These are phyloP conservation scores for Drosophila bocqueti DNA, from an alignment of 1,140 invertebrate genomes.

Conservation along the genomic window DNA sequence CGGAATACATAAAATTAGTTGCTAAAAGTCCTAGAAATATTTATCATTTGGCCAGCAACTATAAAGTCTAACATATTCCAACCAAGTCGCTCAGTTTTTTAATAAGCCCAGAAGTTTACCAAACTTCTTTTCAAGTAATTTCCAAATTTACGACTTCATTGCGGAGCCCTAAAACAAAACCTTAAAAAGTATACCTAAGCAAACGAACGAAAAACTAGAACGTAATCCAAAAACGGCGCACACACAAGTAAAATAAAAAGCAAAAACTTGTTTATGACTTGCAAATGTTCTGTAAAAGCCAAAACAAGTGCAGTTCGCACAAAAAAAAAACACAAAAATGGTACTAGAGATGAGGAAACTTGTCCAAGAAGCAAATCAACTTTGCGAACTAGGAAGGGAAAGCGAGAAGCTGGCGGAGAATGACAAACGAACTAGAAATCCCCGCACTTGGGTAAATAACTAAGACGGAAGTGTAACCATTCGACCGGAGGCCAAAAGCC, in stretches of 20 bases:
- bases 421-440: constrained; percentile 81
- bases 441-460: constrained; percentile 79
- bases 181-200: constrained; percentile 51
- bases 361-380: constrained; percentile 50
- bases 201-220: constrained; percentile 10
- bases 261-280: constrained; percentile 83
- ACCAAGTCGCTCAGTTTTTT: background rate
- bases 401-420: constrained; percentile 21
- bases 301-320: constrained; percentile 55
- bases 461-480: constrained; percentile 73
- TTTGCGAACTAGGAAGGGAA: constrained; percentile 16
- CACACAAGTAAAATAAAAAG: constrained; percentile 72
- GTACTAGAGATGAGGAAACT: constrained; percentile 42
- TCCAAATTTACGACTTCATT: constrained; percentile 47
- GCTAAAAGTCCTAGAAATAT: constrained; percentile 20
- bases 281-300: constrained; percentile 76
- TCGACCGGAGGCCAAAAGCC: constrained; percentile 30
- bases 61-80: constrained; percentile 18
- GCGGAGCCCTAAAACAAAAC: constrained; percentile 37
- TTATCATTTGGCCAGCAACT: constrained; percentile 26
- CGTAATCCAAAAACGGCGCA: constrained; percentile 25
- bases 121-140: constrained; percentile 46
- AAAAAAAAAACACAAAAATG: constrained; percentile 25
- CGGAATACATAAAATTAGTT: constrained; percentile 9
- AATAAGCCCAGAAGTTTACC: constrained; percentile 40